Percentiles rank a stretch among this genome's conserved stretches.
These are phyloP conservation scores for Catostomus latipinnis DNA, from an alignment of 2,797 vertebrate species.

Conservation along the genomic window DNA sequence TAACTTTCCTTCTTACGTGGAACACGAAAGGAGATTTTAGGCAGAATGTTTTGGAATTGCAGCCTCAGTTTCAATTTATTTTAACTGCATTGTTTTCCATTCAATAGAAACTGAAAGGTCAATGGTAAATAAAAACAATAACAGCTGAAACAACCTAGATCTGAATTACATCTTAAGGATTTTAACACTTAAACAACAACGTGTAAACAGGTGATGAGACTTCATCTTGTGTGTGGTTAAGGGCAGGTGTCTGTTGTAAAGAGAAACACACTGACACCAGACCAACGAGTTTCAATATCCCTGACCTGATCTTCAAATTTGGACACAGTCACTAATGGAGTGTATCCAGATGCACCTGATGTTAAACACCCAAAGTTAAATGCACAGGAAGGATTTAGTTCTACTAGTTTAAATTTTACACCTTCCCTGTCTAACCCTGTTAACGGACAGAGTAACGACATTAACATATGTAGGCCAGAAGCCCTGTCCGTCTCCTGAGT, in stretches of 20 bases:
- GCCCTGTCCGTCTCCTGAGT: constrained; percentile 16
- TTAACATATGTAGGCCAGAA: constrained; percentile 51
- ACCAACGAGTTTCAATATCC: constrained; percentile 23
- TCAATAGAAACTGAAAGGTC: no score
- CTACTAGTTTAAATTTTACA: constrained; percentile 52
- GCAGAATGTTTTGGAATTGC: no score
- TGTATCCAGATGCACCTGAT: constrained; percentile 32
- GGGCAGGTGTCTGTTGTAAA: constrained; percentile 35
- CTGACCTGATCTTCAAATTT: constrained; percentile 44
- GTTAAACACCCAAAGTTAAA: constrained; percentile 38
- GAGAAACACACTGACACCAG: constrained; percentile 10
- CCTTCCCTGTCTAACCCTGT: constrained; percentile 43
- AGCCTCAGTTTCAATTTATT: no score
- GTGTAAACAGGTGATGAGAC: background rate
- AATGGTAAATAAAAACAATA: no score
- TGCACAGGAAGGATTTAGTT: constrained; percentile 58
- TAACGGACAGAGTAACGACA: constrained; percentile 39
- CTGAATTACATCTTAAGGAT: background rate
- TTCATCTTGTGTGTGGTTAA: constrained; percentile 9
- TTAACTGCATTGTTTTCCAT: no score
- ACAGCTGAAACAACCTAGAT: background rate
- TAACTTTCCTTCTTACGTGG: no score
- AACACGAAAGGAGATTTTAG: no score
- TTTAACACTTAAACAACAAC: background rate
- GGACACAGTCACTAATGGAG: constrained; percentile 22